Conservation (phyloP, 1,140 invertebrate genomes). For the Anastrepha obliqua region DNA sequence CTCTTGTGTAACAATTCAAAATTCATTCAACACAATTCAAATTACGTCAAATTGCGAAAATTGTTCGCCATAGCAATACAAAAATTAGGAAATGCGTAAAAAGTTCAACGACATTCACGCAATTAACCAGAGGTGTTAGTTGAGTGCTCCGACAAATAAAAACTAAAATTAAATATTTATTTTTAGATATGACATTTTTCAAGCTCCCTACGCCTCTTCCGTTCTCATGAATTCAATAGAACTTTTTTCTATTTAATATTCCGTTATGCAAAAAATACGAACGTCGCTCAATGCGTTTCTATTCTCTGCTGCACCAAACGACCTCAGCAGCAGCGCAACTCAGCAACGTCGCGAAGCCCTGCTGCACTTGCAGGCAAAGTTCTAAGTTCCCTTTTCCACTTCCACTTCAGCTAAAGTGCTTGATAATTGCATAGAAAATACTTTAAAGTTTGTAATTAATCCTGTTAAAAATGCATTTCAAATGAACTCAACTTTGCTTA, state of each 20-base stretch:
- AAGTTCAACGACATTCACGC: constrained; percentile 8
- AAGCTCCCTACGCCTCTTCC: no score
- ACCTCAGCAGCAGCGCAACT: no score
- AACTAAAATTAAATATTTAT: constrained; percentile 29
- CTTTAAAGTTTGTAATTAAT: constrained; percentile 37
- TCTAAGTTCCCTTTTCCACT: not conserved
- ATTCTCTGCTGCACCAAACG: not conserved
- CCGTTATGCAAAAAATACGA: no score
- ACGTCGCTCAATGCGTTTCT: not conserved
- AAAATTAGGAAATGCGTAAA: constrained; percentile 19
- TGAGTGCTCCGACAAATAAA: not conserved
- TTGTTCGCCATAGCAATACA: not conserved
- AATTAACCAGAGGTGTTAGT: constrained; percentile 17
- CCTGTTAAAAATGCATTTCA: constrained; percentile 39
- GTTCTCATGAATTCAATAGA: no score
- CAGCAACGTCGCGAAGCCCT: not conserved
- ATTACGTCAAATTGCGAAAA: constrained; percentile 17
- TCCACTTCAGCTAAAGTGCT: not conserved
- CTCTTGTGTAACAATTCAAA: constrained; percentile 20
- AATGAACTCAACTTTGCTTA: not conserved
- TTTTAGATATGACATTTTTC: not conserved
- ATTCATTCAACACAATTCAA: constrained; percentile 20
- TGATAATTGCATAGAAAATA: not conserved
- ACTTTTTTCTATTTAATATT: not conserved
- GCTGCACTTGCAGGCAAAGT: not conserved